Evolutionary conservation across 2,888 invertebrate genomes (phyloP).

Genomic region (Catocala fraxini): DNA sequence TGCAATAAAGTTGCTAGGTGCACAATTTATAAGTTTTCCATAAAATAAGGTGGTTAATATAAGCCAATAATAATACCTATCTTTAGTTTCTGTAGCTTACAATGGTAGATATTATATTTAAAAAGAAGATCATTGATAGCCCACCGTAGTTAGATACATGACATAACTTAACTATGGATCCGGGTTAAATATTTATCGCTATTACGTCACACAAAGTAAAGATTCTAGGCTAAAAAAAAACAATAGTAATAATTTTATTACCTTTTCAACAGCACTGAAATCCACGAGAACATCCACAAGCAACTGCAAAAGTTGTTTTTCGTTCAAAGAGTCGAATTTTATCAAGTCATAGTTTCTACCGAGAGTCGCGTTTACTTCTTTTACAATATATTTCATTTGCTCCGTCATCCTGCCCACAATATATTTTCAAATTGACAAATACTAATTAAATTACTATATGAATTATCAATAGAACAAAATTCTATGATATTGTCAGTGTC

Average conservation of each 20-base stretch:
- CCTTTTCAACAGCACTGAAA: constrained; percentile 90
- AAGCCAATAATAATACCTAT: no score
- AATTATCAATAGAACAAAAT: no score
- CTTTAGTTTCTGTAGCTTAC: no score
- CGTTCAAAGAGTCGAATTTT: constrained; percentile 93
- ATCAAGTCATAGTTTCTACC: constrained; percentile 93
- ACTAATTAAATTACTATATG: not conserved
- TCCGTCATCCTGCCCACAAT: constrained; percentile 85
- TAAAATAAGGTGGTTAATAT: no score
- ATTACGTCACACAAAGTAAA: not conserved
- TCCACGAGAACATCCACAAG: constrained; percentile 92
- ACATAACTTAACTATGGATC: no score
- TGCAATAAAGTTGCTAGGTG: no score
- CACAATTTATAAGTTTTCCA: no score
- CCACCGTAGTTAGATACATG: no score
- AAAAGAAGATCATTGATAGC: no score
- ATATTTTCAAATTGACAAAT: constrained; percentile 11
- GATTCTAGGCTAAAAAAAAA: not conserved
- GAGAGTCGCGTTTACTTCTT: constrained; percentile 91
- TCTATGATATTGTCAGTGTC: no score
- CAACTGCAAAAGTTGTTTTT: constrained; percentile 92
- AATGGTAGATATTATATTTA: no score
- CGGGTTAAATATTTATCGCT: no score
- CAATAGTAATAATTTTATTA: constrained; percentile 46
- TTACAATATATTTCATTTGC: constrained; percentile 90